Base-by-base conservation (phyloP, 2,888 invertebrate genomes). In the Athripsodes cinereus region DNA sequence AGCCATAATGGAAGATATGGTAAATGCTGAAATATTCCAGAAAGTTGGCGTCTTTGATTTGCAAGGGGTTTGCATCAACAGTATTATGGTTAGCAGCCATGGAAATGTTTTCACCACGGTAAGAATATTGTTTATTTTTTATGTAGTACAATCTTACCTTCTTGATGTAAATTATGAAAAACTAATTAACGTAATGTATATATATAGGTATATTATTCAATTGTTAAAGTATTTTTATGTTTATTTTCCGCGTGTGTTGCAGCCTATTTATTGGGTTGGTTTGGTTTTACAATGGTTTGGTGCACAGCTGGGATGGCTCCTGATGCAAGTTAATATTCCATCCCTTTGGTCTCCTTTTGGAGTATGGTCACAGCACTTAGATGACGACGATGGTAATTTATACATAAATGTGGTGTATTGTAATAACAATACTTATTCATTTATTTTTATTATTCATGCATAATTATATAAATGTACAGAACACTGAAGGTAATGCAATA, bases 21-120 rank as follows among this genome's bases (percentile, higher is more conserved):
- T 93, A 1, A 74, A 82, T 1, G 80, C 83, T 64, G 80, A 81
- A 1, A 84, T 93, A 61, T 95, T 85, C 69, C 83, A 87, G 58
- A 82, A 83, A 62, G 83, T 92, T 0, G 83, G 84, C 26, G 84
- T 94, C 52, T 92, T 87, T 67, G 93, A 95, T 71, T 92, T 90
- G 68, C 94, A 95, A 71, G 91, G 87, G 1, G 75, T 90, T 31
- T 94, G 94, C 68, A 73, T 77, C 55, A 75, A 77, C 54, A 70
- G 72, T 1, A 71, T 72, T 20, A 67, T 67, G 21, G 64, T 66
- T 2, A 66, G 65, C 19, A 77, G 70, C 66, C 70, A 71, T 64
- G 68, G 70, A 44, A 69, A 71, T 66, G 66, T 66, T 54, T 59
- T 75, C 34, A 64, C 68, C 22, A 71, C 69, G 34, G 75, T 75